Percentiles rank a stretch among this genome's conserved stretches.
phyloP scores from a whole-genome alignment of 2,113 vertebrate genomes.

The Globicephala melas region DNA sequence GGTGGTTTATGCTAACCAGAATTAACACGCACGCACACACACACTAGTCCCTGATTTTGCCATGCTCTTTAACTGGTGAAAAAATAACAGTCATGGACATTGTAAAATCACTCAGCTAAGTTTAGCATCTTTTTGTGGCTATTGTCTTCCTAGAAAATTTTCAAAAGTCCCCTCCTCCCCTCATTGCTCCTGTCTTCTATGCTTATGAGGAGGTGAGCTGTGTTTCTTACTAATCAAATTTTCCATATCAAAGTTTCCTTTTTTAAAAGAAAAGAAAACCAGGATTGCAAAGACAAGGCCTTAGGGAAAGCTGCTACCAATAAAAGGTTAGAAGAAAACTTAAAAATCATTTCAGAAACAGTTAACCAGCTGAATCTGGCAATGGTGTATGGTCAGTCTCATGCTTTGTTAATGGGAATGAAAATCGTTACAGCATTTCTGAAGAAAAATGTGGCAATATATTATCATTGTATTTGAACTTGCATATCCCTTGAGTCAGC shows the following conservation, averaged over 20 bases:
- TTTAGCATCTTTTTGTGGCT: not conserved
- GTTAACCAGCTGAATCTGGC: not conserved
- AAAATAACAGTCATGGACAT: not conserved
- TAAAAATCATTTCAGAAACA: conserved; percentile 26
- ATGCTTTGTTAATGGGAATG: not conserved
- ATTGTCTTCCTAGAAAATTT: conserved; percentile 10
- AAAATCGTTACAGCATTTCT: not conserved
- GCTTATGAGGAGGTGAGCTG: not conserved
- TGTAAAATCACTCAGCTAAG: not conserved
- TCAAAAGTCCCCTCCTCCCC: not conserved
- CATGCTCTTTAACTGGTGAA: not conserved
- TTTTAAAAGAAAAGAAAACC: not conserved
- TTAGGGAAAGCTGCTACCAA: not conserved
- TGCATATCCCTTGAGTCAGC: not conserved
- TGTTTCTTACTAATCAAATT: not conserved
- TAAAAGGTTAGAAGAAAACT: not conserved
- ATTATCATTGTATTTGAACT: not conserved
- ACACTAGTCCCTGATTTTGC: not conserved
- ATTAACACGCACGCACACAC: not conserved
- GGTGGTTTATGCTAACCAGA: not conserved
- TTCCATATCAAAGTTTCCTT: not conserved
- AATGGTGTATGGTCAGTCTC: not conserved
- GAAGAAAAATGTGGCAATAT: not conserved
- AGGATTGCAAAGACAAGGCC: not conserved
- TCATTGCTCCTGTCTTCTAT: not conserved